Evolutionary conservation across 64 coral and sea anemone species (phyloP).

Genomic region (Dendronephthya gigantea): DNA sequence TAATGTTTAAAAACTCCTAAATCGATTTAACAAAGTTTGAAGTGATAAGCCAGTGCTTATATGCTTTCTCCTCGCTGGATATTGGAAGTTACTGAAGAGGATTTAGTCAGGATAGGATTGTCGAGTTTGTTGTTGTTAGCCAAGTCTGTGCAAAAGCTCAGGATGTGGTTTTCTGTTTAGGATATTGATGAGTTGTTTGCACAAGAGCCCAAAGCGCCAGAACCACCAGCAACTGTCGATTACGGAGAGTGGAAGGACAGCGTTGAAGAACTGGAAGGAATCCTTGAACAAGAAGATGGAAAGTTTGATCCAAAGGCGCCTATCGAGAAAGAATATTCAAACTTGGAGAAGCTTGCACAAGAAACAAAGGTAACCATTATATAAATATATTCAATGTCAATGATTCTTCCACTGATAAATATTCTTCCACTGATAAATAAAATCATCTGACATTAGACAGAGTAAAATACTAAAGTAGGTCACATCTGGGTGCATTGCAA

Average conservation of each 20-base stretch:
- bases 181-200: not conserved
- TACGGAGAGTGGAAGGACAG: not conserved
- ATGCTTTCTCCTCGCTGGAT: no score
- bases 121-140: not conserved
- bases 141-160: no score
- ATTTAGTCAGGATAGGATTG: not conserved
- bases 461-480: no score
- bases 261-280: not conserved
- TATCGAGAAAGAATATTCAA: constrained; percentile 12
- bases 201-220: not conserved
- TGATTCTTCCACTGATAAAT: no score
- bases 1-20: no score
- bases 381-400: no score
- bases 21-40: no score
- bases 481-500: no score
- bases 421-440: no score
- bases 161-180: not conserved
- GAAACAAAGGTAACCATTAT: not conserved
- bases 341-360: not conserved
- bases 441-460: no score
- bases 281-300: not conserved
- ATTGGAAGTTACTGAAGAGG: no score
- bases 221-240: not conserved
- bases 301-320: not conserved
- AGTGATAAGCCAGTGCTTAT: no score